Percentiles rank a stretch among this genome's conserved stretches.
phyloP scores from a whole-genome alignment of 30 jellyfish, hydroid and myxozoan species.

The Aurelia sp. region DNA sequence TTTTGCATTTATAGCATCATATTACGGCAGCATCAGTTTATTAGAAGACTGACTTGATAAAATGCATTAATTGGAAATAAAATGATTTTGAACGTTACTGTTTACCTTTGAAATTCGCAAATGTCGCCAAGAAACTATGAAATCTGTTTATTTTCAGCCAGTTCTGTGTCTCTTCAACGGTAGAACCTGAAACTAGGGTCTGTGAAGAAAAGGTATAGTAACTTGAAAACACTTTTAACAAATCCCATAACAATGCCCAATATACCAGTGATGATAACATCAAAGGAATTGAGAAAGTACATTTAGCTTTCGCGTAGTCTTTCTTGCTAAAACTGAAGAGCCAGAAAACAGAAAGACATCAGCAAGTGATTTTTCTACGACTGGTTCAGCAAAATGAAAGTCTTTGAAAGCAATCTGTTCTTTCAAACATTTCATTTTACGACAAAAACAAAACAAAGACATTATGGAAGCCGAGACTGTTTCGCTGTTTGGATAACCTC shows the following conservation, averaged over 20 bases:
- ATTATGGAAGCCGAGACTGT: too few relatives aligned
- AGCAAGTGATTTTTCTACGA: too few relatives aligned
- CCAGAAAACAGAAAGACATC: too few relatives aligned
- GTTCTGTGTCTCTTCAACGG: constrained; percentile 91
- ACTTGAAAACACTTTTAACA: too few relatives aligned
- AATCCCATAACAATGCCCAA: background rate
- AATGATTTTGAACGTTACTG: background rate
- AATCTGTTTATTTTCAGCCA: constrained; percentile 90
- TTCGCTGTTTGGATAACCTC: too few relatives aligned
- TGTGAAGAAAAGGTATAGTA: constrained; percentile 3
- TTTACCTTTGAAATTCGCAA: constrained; percentile 91
- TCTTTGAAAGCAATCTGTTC: too few relatives aligned
- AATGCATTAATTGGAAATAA: background rate
- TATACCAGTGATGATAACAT: background rate
- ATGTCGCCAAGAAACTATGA: constrained; percentile 67
- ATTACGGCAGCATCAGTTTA: background rate
- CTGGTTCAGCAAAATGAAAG: too few relatives aligned
- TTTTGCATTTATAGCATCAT: background rate
- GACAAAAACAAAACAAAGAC: too few relatives aligned
- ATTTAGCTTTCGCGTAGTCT: too few relatives aligned
- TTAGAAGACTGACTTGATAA: background rate
- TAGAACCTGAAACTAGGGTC: constrained; percentile 78
- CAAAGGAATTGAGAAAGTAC: background rate
- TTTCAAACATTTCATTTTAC: too few relatives aligned
- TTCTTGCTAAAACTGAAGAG: too few relatives aligned